Base-by-base conservation (phyloP, 2,888 invertebrate species). In the Molanna angustata region DNA sequence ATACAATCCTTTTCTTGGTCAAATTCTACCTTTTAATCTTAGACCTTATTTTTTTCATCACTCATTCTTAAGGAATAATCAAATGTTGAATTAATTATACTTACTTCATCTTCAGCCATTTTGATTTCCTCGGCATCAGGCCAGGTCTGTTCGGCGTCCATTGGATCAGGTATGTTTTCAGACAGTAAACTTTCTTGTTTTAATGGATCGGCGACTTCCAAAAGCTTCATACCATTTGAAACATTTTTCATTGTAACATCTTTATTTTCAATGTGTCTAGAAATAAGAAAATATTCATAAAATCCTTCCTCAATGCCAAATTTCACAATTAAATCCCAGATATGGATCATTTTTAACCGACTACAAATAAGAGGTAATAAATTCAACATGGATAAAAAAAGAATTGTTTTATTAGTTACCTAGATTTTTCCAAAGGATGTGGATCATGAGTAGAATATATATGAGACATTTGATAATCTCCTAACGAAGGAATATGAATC, bases 141-240 rank as follows among this genome's bases (percentile, higher is more conserved):
- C 94, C 94, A 96, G 1, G 95, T 96, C 72, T 97, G 97, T 68
- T 97, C 97, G 1, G 88, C 93, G 67, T 94, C 90, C 92, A 96
- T 90, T 4, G 87, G 87, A 74, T 96, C 92, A 1, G 88, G 87
- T 47, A 85, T 72, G 70, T 90, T 90, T 74, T 94, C 95, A 19
- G 82, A 78, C 52, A 84, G 80, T 32, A 96, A 74, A 47, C 85
- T 82, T 64, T 86, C 87, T 72, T 90, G 90, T 64, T 84, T 81
- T 0, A 64, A 63, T 1, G 84, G 80, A 70, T 90, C 83, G 16
- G 84, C 82, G 27, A 68, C 69, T 65, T 80, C 80, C 44, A 86
- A 64, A 13, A 85, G 67, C 61, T 73, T 72, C 2, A 74, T 66
- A 54, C 67, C 70, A 13, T 62, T 67, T 6, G 66, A 65, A 44